Percentiles rank a stretch among this genome's conserved stretches.
phyloP scores from a whole-genome alignment of 2,797 vertebrate species.

The Tympanoctomys barrerae region DNA sequence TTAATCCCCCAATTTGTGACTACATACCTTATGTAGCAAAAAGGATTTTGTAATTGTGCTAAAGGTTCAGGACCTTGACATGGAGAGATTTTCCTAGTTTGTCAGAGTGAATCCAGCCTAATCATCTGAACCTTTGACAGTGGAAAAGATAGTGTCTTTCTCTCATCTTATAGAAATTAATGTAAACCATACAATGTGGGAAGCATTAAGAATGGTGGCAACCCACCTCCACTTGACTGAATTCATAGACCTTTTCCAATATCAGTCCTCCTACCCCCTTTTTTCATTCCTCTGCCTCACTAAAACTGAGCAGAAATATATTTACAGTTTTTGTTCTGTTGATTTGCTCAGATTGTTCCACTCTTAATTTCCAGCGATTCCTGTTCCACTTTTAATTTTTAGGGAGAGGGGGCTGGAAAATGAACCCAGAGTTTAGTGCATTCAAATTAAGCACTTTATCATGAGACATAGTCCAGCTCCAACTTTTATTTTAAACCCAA shows the following conservation, averaged over 20 bases:
- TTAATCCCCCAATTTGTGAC: background rate
- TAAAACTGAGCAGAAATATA: background rate
- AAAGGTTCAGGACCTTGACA: background rate
- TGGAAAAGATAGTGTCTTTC: background rate
- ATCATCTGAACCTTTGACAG: background rate
- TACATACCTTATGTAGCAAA: background rate
- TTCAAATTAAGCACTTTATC: background rate
- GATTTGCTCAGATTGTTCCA: background rate
- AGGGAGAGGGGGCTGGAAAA: background rate
- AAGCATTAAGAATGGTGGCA: background rate
- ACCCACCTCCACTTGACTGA: background rate
- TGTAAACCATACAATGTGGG: background rate
- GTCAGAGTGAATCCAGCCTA: background rate
- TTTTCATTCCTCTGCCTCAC: background rate
- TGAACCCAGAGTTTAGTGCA: too few species aligned
- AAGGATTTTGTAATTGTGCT: background rate
- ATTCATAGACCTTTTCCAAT: background rate
- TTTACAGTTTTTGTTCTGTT: background rate
- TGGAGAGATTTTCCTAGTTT: background rate
- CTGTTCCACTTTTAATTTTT: background rate
- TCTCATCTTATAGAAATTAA: constrained; percentile 1
- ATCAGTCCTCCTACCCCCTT: background rate
- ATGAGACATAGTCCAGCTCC: background rate
- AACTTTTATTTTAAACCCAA: background rate
- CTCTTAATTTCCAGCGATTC: background rate